Conservation (phyloP, 2,888 invertebrate genomes). For the Nesidiocoris tenuis region DNA sequence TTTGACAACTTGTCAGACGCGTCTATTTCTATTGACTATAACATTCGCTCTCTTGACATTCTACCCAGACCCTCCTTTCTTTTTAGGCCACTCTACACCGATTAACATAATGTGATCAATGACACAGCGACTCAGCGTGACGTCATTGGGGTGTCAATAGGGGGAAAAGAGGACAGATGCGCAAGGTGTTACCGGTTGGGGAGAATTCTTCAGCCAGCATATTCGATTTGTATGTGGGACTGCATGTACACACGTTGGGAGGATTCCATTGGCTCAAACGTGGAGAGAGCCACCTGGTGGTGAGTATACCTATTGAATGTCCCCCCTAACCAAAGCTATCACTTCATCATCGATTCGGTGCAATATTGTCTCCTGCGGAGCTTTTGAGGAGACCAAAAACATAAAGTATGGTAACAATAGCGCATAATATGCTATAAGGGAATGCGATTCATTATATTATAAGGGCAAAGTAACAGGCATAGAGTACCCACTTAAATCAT, state of each 20-base stretch:
- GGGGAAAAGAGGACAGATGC: constrained; percentile 14
- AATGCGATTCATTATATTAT: no score
- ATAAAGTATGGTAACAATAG: no score
- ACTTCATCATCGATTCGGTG: not conserved
- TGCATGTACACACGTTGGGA: not conserved
- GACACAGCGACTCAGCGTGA: constrained; percentile 10
- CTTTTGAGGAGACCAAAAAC: no score
- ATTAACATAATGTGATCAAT: constrained; percentile 24
- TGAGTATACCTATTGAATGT: no score
- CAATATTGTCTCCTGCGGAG: not conserved
- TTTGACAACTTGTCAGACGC: constrained; percentile 18
- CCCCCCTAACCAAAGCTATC: not conserved
- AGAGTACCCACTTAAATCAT: no score
- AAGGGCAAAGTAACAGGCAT: no score
- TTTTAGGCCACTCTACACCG: not conserved
- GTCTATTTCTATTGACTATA: constrained; percentile 8
- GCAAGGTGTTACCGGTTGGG: constrained; percentile 12
- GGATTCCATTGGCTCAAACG: not conserved
- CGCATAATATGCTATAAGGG: no score
- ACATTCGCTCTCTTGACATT: not conserved
- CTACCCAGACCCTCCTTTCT: not conserved
- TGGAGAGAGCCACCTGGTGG: not conserved
- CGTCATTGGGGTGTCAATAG: constrained; percentile 11
- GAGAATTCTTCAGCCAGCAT: not conserved
- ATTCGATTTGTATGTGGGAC: no score